Conservation (phyloP, 2,888 invertebrate species). For the Toxonevra muliebris region DNA sequence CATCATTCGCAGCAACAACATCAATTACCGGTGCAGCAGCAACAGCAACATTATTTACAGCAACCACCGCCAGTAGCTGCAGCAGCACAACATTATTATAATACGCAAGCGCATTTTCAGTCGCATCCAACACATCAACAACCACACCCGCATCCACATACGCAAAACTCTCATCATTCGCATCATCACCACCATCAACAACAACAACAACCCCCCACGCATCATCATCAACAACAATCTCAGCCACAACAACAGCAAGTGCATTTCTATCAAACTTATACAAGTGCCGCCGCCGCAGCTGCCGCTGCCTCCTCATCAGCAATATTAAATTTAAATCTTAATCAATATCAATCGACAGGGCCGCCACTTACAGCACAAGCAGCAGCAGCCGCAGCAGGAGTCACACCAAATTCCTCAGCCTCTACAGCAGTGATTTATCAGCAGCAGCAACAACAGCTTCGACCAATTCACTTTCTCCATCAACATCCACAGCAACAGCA, state of each 20-base stretch:
- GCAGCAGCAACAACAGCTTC: constrained; percentile 38
- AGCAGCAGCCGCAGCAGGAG: constrained; percentile 37
- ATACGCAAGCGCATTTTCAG: constrained; percentile 39
- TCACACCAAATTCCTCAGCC: constrained; percentile 36
- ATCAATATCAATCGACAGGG: constrained; percentile 61
- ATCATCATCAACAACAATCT: constrained; percentile 41
- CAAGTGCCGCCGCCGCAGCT: constrained; percentile 48
- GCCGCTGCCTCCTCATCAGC: constrained; percentile 49
- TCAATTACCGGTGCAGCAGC: constrained; percentile 23
- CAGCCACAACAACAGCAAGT: constrained; percentile 51
- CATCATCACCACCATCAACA: constrained; percentile 51
- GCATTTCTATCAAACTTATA: constrained; percentile 56
- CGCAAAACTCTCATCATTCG: constrained; percentile 38
- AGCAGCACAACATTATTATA: constrained; percentile 43
- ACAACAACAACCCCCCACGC: constrained; percentile 47
- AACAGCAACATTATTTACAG: constrained; percentile 17
- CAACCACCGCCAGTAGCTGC: constrained; percentile 37
- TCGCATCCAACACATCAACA: constrained; percentile 46
- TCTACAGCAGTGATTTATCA: constrained; percentile 49
- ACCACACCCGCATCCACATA: constrained; percentile 48
- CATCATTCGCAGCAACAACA: constrained; percentile 37
- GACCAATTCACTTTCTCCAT: constrained; percentile 16
- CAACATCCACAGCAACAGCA: constrained; percentile 31
- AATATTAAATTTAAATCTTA: constrained; percentile 70
- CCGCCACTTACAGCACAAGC: constrained; percentile 21